Base-by-base conservation (phyloP, 2,113 vertebrate species). In the Plectropomus leopardus region DNA sequence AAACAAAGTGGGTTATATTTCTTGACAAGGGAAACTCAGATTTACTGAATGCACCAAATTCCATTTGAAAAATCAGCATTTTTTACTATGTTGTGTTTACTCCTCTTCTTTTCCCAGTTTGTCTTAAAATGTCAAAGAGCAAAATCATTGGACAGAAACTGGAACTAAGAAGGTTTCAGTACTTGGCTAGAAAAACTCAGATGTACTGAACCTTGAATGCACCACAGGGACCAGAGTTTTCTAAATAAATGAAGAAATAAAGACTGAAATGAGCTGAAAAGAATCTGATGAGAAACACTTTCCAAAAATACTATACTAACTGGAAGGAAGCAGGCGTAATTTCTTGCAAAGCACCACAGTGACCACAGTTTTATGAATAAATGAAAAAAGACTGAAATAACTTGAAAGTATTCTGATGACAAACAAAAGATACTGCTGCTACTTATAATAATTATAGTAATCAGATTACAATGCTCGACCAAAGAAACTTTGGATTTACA, bases 131-230 rank as follows among this genome's bases (percentile, higher is more conserved):
- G 58, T 40, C 58, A 14, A 7, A 26, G 10, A 36, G 2, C 36
- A 26, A 17, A 63, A 24, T n/a, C 34, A 7, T 14, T 16, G 5
- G n/a, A 24, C 7, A 16, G 23, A 16, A 44, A 63, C 50, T 53
- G 36, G 19, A n/a, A 21, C 7, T 0, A 8, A 48, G 11, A 17
- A 48, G 3, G 34, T 24, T 4, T 24, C n/a, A 44, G 23, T 42
- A 23, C 59, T 16, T 5, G 42, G 34, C 3, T 13, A 5, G 26
- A 14, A 72, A 59, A n/a, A 14, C 14, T 61, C 55, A 14, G 30
- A 80, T 67, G 59, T 59, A 30, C 72, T 17, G 21, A 57, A 30
- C 68, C 36, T 8, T 72, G 60, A 87, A 84, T 0, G 32, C 77
- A 84, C 16, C 82, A n/a, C 40, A 11, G 10, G 3, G 14, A 47